Evolutionary conservation across 53 echinoderm and acorn worm species (phyloP).

Genomic region (Astropecten irregularis): DNA sequence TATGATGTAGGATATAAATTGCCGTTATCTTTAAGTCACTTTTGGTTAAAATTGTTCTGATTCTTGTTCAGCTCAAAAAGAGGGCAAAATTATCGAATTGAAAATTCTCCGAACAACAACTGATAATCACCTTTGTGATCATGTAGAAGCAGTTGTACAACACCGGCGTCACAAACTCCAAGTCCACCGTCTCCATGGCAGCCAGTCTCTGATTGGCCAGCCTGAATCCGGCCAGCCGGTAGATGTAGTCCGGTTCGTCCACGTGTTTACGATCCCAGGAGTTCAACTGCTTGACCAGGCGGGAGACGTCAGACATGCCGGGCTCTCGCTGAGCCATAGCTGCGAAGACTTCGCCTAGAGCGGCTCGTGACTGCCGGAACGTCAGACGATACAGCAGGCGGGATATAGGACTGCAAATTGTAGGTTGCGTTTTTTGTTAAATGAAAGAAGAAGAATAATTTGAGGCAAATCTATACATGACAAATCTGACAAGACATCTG

Average conservation of each 20-base stretch:
- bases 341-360: constrained; percentile 67
- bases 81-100: too few species aligned
- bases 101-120: too few species aligned
- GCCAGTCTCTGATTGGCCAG: constrained; percentile 67
- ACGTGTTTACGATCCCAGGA: constrained; percentile 86
- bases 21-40: too few species aligned
- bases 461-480: too few species aligned
- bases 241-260: constrained; percentile 80
- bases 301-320: constrained; percentile 52
- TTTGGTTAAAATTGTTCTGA: too few species aligned
- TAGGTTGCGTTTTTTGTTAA: too few species aligned
- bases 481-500: too few species aligned
- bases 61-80: too few species aligned
- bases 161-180: constrained; percentile 71
- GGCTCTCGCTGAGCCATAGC: constrained; percentile 78
- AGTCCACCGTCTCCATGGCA: constrained; percentile 55
- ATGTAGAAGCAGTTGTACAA: constrained; percentile 89
- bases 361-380: constrained; percentile 63
- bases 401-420: constrained; percentile 61
- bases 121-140: constrained; percentile 93
- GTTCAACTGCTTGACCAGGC: constrained; percentile 69
- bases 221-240: constrained; percentile 73
- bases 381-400: constrained; percentile 79
- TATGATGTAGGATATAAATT: too few species aligned
- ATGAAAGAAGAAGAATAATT: too few species aligned